Conservation (phyloP, 2,888 invertebrate species). For the Andrena fulva region DNA sequence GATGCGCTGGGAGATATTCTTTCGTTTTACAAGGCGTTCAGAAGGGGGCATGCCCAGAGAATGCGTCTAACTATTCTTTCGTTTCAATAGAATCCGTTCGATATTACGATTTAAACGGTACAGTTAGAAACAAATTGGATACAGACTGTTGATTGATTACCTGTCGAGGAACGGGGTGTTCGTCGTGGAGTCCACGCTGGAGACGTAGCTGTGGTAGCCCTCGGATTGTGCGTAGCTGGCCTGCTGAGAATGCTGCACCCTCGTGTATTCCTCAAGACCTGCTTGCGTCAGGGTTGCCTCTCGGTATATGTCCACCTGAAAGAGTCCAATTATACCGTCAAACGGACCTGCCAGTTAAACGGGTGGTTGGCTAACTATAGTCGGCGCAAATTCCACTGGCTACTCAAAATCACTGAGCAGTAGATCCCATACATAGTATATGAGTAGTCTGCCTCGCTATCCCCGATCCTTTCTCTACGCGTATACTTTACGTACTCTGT, state of each 20-base stretch:
- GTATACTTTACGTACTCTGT: too few species aligned
- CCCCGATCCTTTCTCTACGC: too few species aligned
- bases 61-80: too few species aligned
- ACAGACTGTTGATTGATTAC: conserved; percentile 71
- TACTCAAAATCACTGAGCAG: too few species aligned
- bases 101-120: neutral
- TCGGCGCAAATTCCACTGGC: too few species aligned
- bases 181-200: conserved; percentile 90
- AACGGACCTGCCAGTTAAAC: fast-evolving
- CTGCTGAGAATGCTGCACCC: conserved; percentile 89
- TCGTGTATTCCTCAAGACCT: conserved; percentile 85
- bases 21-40: too few species aligned
- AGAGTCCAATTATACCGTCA: conserved; percentile 30
- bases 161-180: conserved; percentile 91
- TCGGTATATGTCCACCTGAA: conserved; percentile 81
- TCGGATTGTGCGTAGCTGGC: conserved; percentile 92
- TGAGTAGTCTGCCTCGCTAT: too few species aligned
- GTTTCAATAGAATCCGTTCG: too few species aligned
- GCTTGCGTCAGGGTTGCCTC: conserved; percentile 84
- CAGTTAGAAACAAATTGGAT: neutral
- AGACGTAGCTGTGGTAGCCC: conserved; percentile 93
- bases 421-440: too few species aligned
- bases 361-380: too few species aligned
- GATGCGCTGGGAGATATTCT: too few species aligned
- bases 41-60: too few species aligned